Evolutionary conservation across 2,797 vertebrate genomes (phyloP).

Genomic region (Poeciliopsis paucimaculata): DNA sequence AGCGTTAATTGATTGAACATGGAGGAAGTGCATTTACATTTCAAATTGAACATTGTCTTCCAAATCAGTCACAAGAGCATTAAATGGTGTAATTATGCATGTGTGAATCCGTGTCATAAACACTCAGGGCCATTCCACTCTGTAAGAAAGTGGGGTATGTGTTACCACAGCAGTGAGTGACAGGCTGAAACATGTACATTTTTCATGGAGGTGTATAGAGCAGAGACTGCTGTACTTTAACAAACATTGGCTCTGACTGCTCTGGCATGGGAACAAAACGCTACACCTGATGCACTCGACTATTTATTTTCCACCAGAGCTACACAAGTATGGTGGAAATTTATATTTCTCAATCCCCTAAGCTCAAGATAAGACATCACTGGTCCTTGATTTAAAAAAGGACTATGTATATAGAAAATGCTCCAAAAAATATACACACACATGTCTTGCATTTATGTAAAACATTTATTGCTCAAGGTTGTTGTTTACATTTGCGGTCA

Average conservation of each 20-base stretch:
- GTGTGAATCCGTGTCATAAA: constrained; percentile 55
- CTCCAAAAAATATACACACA: constrained; percentile 4
- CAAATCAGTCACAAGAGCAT: constrained; percentile 56
- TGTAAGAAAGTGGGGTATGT: constrained; percentile 26
- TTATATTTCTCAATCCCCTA: not conserved
- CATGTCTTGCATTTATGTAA: constrained; percentile 36
- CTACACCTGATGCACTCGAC: constrained; percentile 18
- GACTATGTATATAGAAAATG: not conserved
- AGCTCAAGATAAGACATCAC: not conserved
- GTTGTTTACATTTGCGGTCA: constrained; percentile 42
- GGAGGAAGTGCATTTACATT: constrained; percentile 63
- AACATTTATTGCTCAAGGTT: constrained; percentile 33
- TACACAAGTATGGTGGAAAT: not conserved
- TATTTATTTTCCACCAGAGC: constrained; percentile 15
- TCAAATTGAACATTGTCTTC: constrained; percentile 70
- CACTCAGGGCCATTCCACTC: constrained; percentile 29
- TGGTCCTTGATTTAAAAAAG: constrained; percentile 32
- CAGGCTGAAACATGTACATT: constrained; percentile 51
- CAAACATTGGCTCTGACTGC: constrained; percentile 18
- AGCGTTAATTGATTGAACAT: constrained; percentile 62
- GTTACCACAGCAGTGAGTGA: constrained; percentile 48
- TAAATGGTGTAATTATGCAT: constrained; percentile 64
- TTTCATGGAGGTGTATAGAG: constrained; percentile 33
- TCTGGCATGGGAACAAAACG: constrained; percentile 23
- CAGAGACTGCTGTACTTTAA: constrained; percentile 16